Evolutionary conservation across 2,113 vertebrate genomes (phyloP), one percentile per base, ranked within the genome.

Genomic region (Nematolebias whitei): DNA sequence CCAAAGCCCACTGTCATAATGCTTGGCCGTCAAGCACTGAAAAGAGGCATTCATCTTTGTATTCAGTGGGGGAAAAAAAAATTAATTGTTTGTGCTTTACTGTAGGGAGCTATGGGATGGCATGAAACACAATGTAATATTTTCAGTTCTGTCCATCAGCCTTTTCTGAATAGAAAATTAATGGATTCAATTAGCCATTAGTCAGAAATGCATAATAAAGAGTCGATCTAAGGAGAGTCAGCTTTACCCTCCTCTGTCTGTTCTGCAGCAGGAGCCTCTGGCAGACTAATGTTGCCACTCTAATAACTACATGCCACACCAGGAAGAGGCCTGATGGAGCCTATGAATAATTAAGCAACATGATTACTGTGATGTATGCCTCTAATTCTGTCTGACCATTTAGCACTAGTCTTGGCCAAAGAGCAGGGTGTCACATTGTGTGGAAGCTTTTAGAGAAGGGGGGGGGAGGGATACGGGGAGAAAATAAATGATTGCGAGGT

Each of bases 291-390:
- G 83, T 64, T 80, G 78, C 87, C 68, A 18, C 59, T 77, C 85
- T 89, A 83, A 81, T 90, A 90, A 89, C 77, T 87, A 87, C 85
- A 89, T 80, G 83, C 85, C 87, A 85, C 82, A 88, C 78, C 80
- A 87, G 84, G 86, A 89, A 83, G 82, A 89, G 78, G 68, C 65
- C 79, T 87, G 89, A 88, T 86, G 79, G 85, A 90, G 65, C 47
- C 80, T 63, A 84, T 92, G 79, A 92, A 93, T 92, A 91, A 92
- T 91, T 92, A 85, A 93, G 60, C 63, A 87, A 65, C 81, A 81
- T 91, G 90, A 92, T 92, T 92, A 91, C 85, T 76, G 71, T 90
- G 89, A 92, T 89, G 85, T 89, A 92, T 87, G 91, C 74, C 61
- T 79, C 68, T 64, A 82, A 85, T 90, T 88, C 89, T 84, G 72